A percentile compares a stretch with the other conserved stretches of the same genome.
phyloP scores from a whole-genome alignment of 2,888 invertebrate species.

The Chelonus formosanus region DNA sequence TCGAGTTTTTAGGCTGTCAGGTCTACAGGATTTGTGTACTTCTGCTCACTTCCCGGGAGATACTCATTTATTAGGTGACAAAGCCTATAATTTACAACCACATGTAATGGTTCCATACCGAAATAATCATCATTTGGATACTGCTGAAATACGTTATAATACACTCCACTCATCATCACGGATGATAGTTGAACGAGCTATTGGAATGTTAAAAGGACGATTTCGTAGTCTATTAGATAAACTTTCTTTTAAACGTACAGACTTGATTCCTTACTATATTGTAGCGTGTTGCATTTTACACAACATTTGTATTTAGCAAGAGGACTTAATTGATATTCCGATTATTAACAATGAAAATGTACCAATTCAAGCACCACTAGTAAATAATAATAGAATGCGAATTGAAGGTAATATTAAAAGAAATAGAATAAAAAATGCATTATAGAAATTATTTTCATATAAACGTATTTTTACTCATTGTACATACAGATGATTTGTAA shows the following conservation, averaged over 20 bases:
- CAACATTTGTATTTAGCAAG: conserved; percentile 29
- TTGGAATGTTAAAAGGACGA: conserved; percentile 17
- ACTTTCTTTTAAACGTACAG: conserved; percentile 11
- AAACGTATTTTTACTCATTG: too few relatives aligned
- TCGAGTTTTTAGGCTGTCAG: conserved; percentile 36
- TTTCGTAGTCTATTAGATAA: conserved; percentile 28
- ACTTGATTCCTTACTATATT: conserved; percentile 24
- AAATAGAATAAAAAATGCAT: too few relatives aligned
- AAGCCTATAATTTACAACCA: conserved; percentile 18
- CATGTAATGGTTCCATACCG: conserved; percentile 25
- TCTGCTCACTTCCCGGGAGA: conserved; percentile 26
- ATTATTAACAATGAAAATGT: conserved; percentile 19
- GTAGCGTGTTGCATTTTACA: conserved; percentile 25
- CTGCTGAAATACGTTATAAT: conserved; percentile 10
- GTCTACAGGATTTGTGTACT: conserved; percentile 33
- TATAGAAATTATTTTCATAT: too few relatives aligned
- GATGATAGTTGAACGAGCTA: conserved; percentile 27
- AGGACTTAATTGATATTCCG: conserved; percentile 24
- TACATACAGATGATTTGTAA: too few relatives aligned
- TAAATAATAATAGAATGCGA: too few relatives aligned
- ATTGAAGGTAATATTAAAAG: too few relatives aligned
- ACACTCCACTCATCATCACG: conserved; percentile 13
- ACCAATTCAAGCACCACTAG: too few relatives aligned
- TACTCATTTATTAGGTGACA: conserved; percentile 25
- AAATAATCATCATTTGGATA: conserved; percentile 22